Evolutionary conservation across 2,888 invertebrate species (phyloP).

Genomic region (Watsonalla cultraria): DNA sequence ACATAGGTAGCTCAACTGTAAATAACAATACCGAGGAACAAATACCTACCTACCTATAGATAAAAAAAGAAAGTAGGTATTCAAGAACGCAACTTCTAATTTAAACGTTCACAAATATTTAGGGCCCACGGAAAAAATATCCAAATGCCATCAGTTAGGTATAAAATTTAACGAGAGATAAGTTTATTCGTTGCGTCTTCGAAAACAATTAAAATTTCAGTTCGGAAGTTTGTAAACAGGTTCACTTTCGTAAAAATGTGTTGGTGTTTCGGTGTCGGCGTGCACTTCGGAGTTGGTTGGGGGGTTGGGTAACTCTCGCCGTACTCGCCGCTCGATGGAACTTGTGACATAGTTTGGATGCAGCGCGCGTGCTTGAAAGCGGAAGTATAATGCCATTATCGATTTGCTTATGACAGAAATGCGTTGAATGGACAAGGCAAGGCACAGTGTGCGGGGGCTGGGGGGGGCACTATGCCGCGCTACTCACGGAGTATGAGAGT

Average conservation of each 20-base stretch:
- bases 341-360: slow-evolving; percentile 61
- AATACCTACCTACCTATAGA: not conserved
- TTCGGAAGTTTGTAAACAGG: slow-evolving; percentile 1
- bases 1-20: too few species aligned
- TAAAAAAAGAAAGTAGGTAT: not conserved
- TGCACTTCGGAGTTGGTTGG: slow-evolving; percentile 12
- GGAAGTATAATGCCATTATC: slow-evolving; percentile 78
- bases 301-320: slow-evolving; percentile 2
- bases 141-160: not conserved
- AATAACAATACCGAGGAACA: not conserved
- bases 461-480: slow-evolving; percentile 22
- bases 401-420: slow-evolving; percentile 77
- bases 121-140: not conserved
- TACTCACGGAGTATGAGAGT: slow-evolving; percentile 22
- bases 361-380: slow-evolving; percentile 68
- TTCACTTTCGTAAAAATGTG: not conserved
- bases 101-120: not conserved
- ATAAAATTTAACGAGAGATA: not conserved
- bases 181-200: not conserved
- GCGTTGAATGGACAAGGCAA: slow-evolving; percentile 73
- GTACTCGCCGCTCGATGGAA: slow-evolving; percentile 26
- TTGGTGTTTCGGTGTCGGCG: not conserved
- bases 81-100: not conserved
- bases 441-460: slow-evolving; percentile 33
- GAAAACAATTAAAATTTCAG: not conserved